Base-by-base conservation (phyloP, 2,797 vertebrate species). In the Poecilia gillii region DNA sequence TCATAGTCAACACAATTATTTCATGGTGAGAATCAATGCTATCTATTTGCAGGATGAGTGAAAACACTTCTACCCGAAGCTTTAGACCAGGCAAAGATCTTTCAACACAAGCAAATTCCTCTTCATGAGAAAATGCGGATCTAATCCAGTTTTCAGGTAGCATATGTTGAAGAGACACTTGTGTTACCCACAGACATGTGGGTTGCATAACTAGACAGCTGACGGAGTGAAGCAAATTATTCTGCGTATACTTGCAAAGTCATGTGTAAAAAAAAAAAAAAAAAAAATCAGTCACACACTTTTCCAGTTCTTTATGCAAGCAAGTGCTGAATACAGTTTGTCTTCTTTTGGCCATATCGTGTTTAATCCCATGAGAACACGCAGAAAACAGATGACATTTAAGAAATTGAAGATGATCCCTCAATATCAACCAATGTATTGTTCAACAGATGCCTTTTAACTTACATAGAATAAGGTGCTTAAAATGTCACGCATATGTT, bases 281-380 rank as follows among this genome's bases (percentile, higher is more conserved):
- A 80, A 57, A 31, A 36, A 36, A 23, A 64, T 80, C 46, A 62
- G 43, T n/a, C 81, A 53, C 55, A 82, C 81, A 74, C 75, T 57
- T 75, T 71, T 45, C 36, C 73, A 72, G 39, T 80, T 13, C 0
- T 72, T 87, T 74, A 89, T 84, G 81, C 85, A 76, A 75, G 75
- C 84, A 79, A 79, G 88, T 74, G 80, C 80, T 83, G 85, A 84
- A 83, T 90, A 89, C 87, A 83, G 82, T 78, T 85, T 71, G 72
- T 89, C 83, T 90, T 92, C 82, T 93, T 94, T 94, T 73, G 82
- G 88, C 90, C 90, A 92, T 94, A 92, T 90, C 90, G 91, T 90
- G 89, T 95, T 96, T 95, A 96, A 95, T 96, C 92, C 89, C 92
- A 94, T 92, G 90, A 92, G 90, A 94, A 94, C 88, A 94, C 91